Percentiles rank a stretch among this genome's conserved stretches.
Evolutionary conservation across 2,797 vertebrate species (phyloP).

Genomic region (Zenarchopterus dispar): DNA sequence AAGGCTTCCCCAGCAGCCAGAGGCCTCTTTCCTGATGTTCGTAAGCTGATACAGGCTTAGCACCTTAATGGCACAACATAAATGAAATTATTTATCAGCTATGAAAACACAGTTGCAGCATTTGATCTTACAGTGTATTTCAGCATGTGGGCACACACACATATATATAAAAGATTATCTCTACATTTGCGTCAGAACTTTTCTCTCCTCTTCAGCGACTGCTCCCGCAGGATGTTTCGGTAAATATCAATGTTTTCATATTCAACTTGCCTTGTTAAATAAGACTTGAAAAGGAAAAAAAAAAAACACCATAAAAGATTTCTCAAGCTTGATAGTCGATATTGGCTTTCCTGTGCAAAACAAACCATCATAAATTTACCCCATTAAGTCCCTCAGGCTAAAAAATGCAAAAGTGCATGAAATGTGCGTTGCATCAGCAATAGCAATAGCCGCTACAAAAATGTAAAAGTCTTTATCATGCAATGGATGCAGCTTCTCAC

Average conservation of each 20-base stretch:
- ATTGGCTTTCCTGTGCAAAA: conserved; percentile 52
- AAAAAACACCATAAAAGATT: conserved; percentile 55
- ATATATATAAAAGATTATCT: conserved; percentile 25
- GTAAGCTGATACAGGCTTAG: background rate
- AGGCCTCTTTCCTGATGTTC: conserved; percentile 6
- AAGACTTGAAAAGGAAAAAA: conserved; percentile 27
- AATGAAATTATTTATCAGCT: conserved; percentile 28
- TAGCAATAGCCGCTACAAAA: conserved; percentile 49
- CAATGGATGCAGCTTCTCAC: conserved; percentile 41
- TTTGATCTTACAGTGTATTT: conserved; percentile 43
- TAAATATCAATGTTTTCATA: conserved; percentile 57
- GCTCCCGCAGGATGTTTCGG: conserved; percentile 41
- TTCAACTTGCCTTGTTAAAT: conserved; percentile 59
- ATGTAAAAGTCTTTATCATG: conserved; percentile 46
- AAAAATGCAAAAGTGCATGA: conserved; percentile 36
- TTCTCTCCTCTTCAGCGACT: conserved; percentile 14
- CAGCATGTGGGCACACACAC: conserved; percentile 7
- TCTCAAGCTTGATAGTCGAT: conserved; percentile 41
- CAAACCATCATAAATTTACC: conserved; percentile 56
- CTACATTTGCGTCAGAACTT: conserved; percentile 33
- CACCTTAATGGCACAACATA: conserved; percentile 20
- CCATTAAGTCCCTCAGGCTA: conserved; percentile 44
- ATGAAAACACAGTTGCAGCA: conserved; percentile 20
- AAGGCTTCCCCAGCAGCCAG: conserved; percentile 13
- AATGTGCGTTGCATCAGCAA: conserved; percentile 53